Conservation (phyloP, 1,140 invertebrate genomes). For the Procambarus virginalis region DNA sequence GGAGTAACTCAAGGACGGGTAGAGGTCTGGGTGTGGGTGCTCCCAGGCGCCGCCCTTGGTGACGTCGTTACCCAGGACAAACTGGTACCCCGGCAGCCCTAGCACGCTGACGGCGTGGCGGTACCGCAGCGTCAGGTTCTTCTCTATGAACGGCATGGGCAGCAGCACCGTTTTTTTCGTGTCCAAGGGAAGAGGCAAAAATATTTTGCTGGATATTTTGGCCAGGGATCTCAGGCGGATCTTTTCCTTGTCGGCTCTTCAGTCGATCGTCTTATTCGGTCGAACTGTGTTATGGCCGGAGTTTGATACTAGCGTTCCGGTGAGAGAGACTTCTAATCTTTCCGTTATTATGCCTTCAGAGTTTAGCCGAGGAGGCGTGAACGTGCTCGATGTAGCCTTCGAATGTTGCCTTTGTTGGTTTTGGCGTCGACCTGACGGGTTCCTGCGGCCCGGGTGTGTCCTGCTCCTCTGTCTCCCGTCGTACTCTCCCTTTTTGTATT, state of each 20-base stretch:
- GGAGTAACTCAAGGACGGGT: constrained; percentile 58
- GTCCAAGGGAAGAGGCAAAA: constrained; percentile 58
- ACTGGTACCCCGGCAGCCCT: constrained; percentile 51
- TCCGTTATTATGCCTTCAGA: not conserved
- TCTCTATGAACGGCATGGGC: constrained; percentile 53
- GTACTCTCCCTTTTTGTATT: constrained; percentile 47
- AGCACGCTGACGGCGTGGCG: constrained; percentile 48
- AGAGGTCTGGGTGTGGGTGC: constrained; percentile 35
- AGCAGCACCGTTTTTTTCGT: constrained; percentile 51
- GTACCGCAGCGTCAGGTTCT: constrained; percentile 63
- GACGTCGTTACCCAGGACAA: constrained; percentile 50
- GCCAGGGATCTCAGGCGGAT: constrained; percentile 28
- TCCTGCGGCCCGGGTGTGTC: not conserved
- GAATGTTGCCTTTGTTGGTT: constrained; percentile 3
- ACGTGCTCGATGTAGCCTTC: not conserved
- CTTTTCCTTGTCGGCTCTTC: constrained; percentile 36
- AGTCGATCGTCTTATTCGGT: constrained; percentile 39
- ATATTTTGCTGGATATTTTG: constrained; percentile 62
- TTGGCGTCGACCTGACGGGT: not conserved
- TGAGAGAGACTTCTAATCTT: not conserved
- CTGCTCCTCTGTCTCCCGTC: constrained; percentile 5
- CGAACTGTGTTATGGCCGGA: not conserved
- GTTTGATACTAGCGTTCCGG: not conserved
- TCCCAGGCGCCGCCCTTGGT: constrained; percentile 15
- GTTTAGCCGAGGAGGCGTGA: not conserved